Conservation (phyloP, 1,140 invertebrate genomes). For the Drosophila saltans region DNA sequence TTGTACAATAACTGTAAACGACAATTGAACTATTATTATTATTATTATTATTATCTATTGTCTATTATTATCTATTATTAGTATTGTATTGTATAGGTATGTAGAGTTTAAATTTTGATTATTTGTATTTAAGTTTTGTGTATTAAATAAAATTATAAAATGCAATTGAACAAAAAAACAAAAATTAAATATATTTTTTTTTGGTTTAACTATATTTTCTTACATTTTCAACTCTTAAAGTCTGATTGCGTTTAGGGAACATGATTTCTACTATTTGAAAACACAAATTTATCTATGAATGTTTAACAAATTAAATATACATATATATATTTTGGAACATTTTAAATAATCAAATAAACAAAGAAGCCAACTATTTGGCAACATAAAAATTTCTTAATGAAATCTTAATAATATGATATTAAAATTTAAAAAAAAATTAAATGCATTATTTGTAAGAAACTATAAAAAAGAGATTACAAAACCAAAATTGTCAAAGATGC, state of each 20-base stretch:
- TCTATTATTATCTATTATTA: conserved; percentile 70
- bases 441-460: background rate
- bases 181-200: conserved; percentile 52
- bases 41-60: conserved; percentile 65
- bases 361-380: too few species aligned
- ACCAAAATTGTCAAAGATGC: background rate
- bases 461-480: background rate
- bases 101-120: conserved; percentile 80
- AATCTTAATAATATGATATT: background rate
- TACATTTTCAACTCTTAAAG: conserved; percentile 46
- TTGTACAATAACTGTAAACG: conserved; percentile 78
- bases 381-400: background rate
- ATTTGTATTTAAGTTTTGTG: conserved; percentile 77
- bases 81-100: conserved; percentile 81
- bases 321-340: background rate
- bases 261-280: background rate
- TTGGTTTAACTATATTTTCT: conserved; percentile 21
- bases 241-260: conserved; percentile 70
- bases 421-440: background rate
- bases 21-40: conserved; percentile 77
- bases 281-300: background rate
- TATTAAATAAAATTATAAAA: conserved; percentile 76
- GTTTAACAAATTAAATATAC: background rate
- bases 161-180: conserved; percentile 54
- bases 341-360: background rate